Conservation (phyloP, 2,113 vertebrate genomes). For the Sminthopsis crassicaudata region DNA sequence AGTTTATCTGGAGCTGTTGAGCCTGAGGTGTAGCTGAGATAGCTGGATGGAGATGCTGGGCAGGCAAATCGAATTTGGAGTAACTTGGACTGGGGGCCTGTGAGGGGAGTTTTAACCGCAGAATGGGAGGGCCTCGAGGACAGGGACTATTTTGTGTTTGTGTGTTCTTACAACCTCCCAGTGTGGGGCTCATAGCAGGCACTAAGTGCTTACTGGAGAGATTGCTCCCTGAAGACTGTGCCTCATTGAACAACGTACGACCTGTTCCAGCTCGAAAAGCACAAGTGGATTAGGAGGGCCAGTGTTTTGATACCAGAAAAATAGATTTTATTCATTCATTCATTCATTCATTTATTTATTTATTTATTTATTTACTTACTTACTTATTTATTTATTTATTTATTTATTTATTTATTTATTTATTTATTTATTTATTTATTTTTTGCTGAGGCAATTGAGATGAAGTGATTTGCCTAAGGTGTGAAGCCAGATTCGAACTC, state of each 20-base stretch:
- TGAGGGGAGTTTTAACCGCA: background rate
- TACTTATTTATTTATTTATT: too few species aligned
- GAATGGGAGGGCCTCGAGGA: background rate
- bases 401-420: too few species aligned
- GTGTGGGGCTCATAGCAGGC: background rate
- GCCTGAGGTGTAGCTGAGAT: background rate
- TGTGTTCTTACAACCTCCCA: background rate
- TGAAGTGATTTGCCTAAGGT: too few species aligned
- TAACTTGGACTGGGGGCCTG: background rate
- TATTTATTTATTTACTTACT: too few species aligned
- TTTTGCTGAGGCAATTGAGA: too few species aligned
- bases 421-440: too few species aligned
- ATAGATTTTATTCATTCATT: too few species aligned
- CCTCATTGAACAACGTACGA: background rate
- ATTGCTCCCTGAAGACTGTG: background rate
- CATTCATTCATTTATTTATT: too few species aligned
- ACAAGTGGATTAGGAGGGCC: background rate
- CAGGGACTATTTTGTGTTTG: background rate
- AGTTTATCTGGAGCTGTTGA: background rate
- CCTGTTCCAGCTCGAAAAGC: background rate
- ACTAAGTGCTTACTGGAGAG: background rate
- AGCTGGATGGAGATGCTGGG: background rate
- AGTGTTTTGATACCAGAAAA: background rate
- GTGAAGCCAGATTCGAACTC: too few species aligned
- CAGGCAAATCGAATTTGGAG: background rate